phyloP scores from a whole-genome alignment of 2,797 vertebrate species.

The Peromyscus eremicus region DNA sequence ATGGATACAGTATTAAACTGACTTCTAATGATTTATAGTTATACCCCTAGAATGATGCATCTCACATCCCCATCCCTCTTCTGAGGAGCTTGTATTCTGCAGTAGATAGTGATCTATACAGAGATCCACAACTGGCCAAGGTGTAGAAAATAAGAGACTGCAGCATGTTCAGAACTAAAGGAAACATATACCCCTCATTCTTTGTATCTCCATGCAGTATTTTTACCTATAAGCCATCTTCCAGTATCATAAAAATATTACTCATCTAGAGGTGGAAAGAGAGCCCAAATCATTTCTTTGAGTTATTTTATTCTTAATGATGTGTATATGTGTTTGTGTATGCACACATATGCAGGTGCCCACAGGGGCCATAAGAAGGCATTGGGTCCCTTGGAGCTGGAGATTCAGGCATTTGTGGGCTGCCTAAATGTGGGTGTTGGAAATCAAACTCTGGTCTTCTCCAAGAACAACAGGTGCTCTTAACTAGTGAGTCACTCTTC shows the following conservation, averaged over 20 bases:
- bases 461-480: background rate
- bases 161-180: background rate
- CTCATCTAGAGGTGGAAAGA: background rate
- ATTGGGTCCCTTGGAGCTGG: background rate
- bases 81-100: background rate
- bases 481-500: background rate
- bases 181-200: background rate
- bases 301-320: background rate
- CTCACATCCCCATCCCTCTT: no score
- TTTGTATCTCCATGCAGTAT: background rate
- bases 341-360: background rate
- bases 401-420: background rate
- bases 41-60: background rate
- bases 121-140: background rate
- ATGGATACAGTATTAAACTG: background rate
- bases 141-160: background rate
- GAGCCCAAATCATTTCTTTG: background rate
- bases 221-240: background rate
- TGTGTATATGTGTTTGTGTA: background rate
- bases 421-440: background rate
- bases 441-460: background rate
- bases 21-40: background rate
- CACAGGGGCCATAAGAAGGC: background rate
- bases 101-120: background rate
- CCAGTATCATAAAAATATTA: background rate